Evolutionary conservation across 2,888 invertebrate genomes (phyloP).

Genomic region (Bugula neritina): DNA sequence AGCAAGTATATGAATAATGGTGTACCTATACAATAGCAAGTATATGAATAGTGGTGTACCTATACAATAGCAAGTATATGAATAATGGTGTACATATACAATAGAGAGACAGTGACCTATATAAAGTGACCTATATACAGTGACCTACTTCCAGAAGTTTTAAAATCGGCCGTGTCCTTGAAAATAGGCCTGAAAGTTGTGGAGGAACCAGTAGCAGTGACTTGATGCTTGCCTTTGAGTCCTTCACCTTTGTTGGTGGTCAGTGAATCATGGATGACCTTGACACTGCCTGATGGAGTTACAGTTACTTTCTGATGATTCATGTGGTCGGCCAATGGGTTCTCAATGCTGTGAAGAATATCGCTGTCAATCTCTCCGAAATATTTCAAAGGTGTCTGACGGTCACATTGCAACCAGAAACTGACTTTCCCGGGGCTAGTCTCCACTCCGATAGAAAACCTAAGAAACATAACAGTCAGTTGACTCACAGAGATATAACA

Average conservation of each 20-base stretch:
- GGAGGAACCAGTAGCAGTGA: not conserved
- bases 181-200: not conserved
- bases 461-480: not conserved
- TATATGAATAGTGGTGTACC: too few species aligned
- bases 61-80: too few species aligned
- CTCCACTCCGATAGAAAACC: slow-evolving; percentile 9
- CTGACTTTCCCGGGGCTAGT: not conserved
- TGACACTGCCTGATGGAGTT: not conserved
- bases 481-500: too few species aligned
- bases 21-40: too few species aligned
- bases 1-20: too few species aligned
- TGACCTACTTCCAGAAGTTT: not conserved
- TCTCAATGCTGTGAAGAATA: not conserved
- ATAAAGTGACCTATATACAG: not conserved
- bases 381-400: slow-evolving; percentile 22
- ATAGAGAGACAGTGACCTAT: too few species aligned
- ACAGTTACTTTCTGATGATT: not conserved
- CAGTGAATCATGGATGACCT: not conserved
- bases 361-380: slow-evolving; percentile 1
- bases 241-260: too few species aligned
- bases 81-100: too few species aligned
- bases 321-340: not conserved
- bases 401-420: slow-evolving; percentile 1
- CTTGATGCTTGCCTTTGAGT: not conserved
- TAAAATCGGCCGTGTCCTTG: not conserved